These are phyloP conservation scores for Macrophya annulata DNA, from an alignment of 2,888 invertebrate genomes.

Conservation along the genomic window DNA sequence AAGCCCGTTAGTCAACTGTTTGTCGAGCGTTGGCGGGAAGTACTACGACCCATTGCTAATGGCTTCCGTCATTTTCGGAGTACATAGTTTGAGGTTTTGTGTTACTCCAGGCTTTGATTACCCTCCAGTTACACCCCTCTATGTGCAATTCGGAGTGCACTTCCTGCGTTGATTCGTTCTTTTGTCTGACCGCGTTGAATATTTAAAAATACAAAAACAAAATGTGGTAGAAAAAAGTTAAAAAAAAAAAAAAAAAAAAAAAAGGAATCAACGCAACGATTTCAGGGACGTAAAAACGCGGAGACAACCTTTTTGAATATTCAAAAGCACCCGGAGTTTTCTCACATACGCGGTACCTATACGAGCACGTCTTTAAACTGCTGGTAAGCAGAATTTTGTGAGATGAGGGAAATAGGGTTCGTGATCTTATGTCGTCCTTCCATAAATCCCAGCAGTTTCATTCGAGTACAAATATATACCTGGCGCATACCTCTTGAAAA, in stretches of 20 bases:
- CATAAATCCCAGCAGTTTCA: not conserved
- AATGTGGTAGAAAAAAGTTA: too few species aligned
- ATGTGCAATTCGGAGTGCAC: not conserved
- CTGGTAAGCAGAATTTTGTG: conserved; percentile 9
- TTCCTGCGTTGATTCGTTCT: not conserved
- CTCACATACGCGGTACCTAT: not conserved
- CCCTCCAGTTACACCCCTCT: not conserved
- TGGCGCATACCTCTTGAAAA: not conserved
- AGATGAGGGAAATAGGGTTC: not conserved
- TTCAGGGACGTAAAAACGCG: not conserved
- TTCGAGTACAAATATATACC: conserved; percentile 8
- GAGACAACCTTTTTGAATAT: conserved; percentile 48
- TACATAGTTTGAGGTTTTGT: conserved; percentile 16
- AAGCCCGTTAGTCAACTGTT: conserved; percentile 64
- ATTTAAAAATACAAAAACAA: not conserved
- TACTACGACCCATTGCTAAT: conserved; percentile 56
- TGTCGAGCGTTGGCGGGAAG: conserved; percentile 63
- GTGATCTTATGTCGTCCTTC: not conserved
- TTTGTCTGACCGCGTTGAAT: not conserved
- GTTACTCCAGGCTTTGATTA: conserved; percentile 22
- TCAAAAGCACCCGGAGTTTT: conserved; percentile 30
- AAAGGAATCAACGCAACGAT: not conserved
- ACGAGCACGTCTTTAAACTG: not conserved
- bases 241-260: not conserved
- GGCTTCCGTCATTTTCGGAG: conserved; percentile 41